Base-by-base conservation (phyloP, 2,888 invertebrate species). In the Lucinisca nassula region DNA sequence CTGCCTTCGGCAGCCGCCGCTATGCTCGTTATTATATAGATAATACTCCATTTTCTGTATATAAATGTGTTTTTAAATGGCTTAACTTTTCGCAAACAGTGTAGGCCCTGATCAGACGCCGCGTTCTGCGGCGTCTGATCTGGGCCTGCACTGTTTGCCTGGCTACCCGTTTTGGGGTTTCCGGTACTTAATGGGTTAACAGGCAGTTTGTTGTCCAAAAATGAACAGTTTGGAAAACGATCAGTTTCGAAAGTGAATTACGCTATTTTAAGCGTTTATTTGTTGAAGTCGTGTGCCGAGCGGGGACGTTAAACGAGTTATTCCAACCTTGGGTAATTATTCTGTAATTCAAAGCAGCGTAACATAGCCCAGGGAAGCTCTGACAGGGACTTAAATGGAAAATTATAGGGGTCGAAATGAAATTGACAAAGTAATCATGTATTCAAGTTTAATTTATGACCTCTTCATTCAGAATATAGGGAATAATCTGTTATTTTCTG, bases 351-450 rank as follows among this genome's bases (percentile, higher is more conserved):
- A 35, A 67, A 35, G n/a, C 67, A 30, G 35, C 32, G 12, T 67
- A 35, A 67, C 35, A 67, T 35, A 67, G 67, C 67, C 67, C 21
- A 17, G 10, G 67, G 67, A 24, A 32, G 21, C 6, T 12, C 27
- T 67, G 67, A 32, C 35, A 67, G 67, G 21, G 67, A 67, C 67
- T 12, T 67, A 67, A 67, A 67, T 67, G 67, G 67, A 67, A 67
- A 67, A 67, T 67, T 67, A 67, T 67, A 67, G 67, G 67, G 35
- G 67, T 67, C 35, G 67, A 30, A 35, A 67, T 58, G 35, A 67
- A 35, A 67, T 35, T 67, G 67, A 67, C 67, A 67, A 67, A n/a
- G 35, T 67, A 67, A 67, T 67, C 3, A 35, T 67, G 67, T 67
- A 67, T 35, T 21, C 10, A 67, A 35, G 35, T 35, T 67, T 67